Evolutionary conservation across 2,888 invertebrate species (phyloP), one percentile per base, ranked within the genome.

Genomic region (Quadroppia sp.): DNA sequence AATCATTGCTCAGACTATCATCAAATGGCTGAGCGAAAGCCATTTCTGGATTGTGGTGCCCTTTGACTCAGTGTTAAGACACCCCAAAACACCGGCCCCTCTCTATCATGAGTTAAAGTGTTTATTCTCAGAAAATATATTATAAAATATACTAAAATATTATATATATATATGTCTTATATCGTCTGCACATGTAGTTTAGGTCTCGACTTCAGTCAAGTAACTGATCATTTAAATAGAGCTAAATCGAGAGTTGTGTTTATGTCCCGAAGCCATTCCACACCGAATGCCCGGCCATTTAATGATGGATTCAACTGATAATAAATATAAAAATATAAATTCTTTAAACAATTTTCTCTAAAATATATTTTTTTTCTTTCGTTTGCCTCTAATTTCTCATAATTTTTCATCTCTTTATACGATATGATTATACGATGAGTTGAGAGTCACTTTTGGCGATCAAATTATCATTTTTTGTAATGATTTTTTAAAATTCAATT

Each of bases 261-360:
- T 17, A 45, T 45, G 17, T 13, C 45, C 45, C 45, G 45, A 15
- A 45, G 45, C 45, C 15, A 11, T 45, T 36, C 9, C 9, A 7
- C 36, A 36, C 9, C 9, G 36, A 36, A 53, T 36, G 30, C 2
- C 28, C 61, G 61, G 61, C 61, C 61, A 61, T 61, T 61, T 36
- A n/a, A 61, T 61, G 61, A 61, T 61, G 30, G 3, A 61, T 61
- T 30, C 61, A 61, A 61, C 32, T 32, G 61, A 61, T 61, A 61
- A 32, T 61, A 17, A 61, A 61, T 61, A 53, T 20, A 53, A 53
- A 53, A 2, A 3, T 20, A 20, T 25, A 15, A 50, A 20, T 9
- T 20, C 20, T 50, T 15, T 7, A 36, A 36, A 36, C 36, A 36
- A 36, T 36, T 36, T 36, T 36, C 4, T 7, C 36, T 7, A 36